These are phyloP conservation scores for Rattus rattus DNA, from an alignment of 2,113 vertebrate species.

Conservation along the genomic window DNA sequence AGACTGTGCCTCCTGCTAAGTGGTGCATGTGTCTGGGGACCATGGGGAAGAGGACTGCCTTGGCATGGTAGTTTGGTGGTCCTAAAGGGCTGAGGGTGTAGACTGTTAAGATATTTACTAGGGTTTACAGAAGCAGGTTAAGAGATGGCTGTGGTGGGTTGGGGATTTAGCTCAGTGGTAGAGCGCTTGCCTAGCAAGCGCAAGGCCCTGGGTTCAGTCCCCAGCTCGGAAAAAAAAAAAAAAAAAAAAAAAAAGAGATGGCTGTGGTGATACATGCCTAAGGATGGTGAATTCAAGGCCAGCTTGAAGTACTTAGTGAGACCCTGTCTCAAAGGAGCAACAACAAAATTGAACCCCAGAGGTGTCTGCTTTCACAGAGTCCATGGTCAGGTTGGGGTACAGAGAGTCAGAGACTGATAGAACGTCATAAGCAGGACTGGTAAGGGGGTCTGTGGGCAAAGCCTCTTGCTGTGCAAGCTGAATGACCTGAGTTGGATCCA, in stretches of 20 bases:
- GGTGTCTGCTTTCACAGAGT: constrained; percentile 5
- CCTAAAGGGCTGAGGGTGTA: neutral
- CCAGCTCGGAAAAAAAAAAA: too few species aligned
- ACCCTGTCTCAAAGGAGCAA: neutral
- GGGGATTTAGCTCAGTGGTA: too few species aligned
- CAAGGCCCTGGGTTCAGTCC: too few species aligned
- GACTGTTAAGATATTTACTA: neutral
- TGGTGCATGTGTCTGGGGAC: neutral
- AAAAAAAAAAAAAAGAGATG: too few species aligned
- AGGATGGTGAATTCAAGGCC: neutral
- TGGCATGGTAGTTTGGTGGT: neutral
- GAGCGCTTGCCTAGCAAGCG: too few species aligned
- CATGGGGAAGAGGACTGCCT: neutral
- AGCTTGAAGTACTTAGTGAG: neutral
- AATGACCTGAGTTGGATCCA: neutral
- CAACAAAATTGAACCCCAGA: neutral
- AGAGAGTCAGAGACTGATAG: neutral
- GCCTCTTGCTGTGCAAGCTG: neutral
- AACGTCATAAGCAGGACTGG: neutral
- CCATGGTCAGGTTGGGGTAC: neutral
- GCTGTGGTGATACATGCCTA: neutral
- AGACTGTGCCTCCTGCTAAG: neutral
- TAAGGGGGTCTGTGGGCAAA: neutral
- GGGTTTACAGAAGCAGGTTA: neutral
- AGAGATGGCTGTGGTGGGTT: too few species aligned